A percentile compares a stretch with the other conserved stretches of the same genome.
Conservation (phyloP, 2,113 vertebrate species). For the Odobenus rosmarus region DNA sequence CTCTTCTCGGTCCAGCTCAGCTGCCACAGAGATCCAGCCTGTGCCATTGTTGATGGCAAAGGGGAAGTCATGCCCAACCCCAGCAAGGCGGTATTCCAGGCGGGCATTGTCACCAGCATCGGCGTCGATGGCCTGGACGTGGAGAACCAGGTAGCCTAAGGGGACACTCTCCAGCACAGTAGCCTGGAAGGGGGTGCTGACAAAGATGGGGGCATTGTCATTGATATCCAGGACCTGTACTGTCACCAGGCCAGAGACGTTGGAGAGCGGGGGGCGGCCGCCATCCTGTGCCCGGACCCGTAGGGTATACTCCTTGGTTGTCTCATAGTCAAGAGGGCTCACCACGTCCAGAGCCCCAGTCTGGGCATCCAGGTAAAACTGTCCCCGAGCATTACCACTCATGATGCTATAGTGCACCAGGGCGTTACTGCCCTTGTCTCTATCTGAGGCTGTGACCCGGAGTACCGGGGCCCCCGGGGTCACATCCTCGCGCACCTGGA, state of each 20-base stretch:
- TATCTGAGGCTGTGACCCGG: constrained; percentile 92
- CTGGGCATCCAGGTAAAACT: constrained; percentile 97
- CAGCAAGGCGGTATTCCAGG: constrained; percentile 91
- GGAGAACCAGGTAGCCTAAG: constrained; percentile 94
- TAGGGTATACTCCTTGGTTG: constrained; percentile 93
- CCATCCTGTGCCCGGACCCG: constrained; percentile 95
- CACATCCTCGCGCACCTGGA: constrained; percentile 93
- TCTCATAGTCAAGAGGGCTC: constrained; percentile 95
- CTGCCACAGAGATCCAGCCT: constrained; percentile 94
- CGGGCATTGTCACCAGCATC: constrained; percentile 95
- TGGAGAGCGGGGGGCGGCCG: constrained; percentile 95
- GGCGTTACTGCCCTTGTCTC: constrained; percentile 94
- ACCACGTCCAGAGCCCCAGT: constrained; percentile 94
- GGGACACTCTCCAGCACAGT: constrained; percentile 96
- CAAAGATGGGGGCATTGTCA: constrained; percentile 96
- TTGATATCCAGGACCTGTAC: constrained; percentile 96
- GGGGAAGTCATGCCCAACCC: constrained; percentile 88
- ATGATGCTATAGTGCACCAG: constrained; percentile 97
- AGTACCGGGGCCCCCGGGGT: constrained; percentile 90
- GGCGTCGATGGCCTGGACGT: constrained; percentile 95
- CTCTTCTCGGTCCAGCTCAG: constrained; percentile 93
- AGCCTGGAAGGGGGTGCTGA: constrained; percentile 97
- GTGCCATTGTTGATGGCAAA: constrained; percentile 96
- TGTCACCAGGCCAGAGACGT: constrained; percentile 94
- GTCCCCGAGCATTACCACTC: constrained; percentile 96